Evolutionary conservation across 2,888 invertebrate genomes (phyloP).

Genomic region (Pachymerium ferrugineum): DNA sequence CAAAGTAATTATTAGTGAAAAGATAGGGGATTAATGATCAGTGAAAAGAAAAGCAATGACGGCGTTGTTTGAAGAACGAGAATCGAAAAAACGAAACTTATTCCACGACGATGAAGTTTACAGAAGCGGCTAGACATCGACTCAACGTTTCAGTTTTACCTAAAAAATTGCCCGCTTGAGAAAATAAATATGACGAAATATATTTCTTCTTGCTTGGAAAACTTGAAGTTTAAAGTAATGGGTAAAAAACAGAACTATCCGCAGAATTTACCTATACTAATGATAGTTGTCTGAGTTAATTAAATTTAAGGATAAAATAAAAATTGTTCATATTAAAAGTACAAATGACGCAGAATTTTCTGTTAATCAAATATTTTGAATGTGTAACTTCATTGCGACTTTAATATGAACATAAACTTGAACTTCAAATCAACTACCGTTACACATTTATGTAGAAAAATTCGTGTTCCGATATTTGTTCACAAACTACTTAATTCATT

Average conservation of each 20-base stretch:
- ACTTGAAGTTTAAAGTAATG: conserved; percentile 65
- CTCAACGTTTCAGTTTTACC: conserved; percentile 76
- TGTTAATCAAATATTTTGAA: not conserved
- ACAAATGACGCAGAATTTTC: no score
- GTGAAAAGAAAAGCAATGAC: not conserved
- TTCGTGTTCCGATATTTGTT: no score
- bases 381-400: not conserved
- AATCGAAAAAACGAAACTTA: not conserved
- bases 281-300: not conserved
- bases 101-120: not conserved
- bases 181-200: conserved; percentile 70
- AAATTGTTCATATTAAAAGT: no score
- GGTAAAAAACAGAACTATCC: conserved; percentile 49
- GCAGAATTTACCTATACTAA: not conserved
- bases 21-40: no score
- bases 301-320: no score
- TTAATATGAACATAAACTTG: not conserved
- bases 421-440: no score
- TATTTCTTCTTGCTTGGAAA: conserved; percentile 67
- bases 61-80: not conserved
- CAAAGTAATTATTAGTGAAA: no score
- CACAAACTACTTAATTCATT: no score
- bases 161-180: conserved; percentile 69
- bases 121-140: conserved; percentile 49
- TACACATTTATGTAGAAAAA: no score